These are phyloP conservation scores for Barnardius zonarius DNA, from an alignment of 2,113 vertebrate species.

Conservation along the genomic window DNA sequence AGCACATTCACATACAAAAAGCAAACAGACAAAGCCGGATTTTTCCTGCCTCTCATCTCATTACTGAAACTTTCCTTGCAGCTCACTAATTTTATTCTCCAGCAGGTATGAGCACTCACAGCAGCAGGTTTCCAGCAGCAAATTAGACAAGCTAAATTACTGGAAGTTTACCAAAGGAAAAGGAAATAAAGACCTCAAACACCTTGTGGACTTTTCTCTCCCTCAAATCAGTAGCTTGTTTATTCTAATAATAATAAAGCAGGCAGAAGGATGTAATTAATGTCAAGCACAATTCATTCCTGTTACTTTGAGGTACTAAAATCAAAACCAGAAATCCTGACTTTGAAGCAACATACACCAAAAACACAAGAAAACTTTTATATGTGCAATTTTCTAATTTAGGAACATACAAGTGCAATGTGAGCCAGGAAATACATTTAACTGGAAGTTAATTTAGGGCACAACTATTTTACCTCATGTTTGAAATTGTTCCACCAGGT, in stretches of 20 bases:
- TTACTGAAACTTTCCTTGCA: slow-evolving; percentile 17
- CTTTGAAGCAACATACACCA: slow-evolving; percentile 13
- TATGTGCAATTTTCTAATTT: slow-evolving; percentile 3
- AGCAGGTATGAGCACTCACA: slow-evolving; percentile 9
- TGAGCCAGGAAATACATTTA: slow-evolving; percentile 40
- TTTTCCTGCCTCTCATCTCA: background rate
- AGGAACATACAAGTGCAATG: background rate
- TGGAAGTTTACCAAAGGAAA: slow-evolving; percentile 61
- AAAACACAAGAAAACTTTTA: slow-evolving; percentile 10
- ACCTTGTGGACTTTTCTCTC: slow-evolving; percentile 34
- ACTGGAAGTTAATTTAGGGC: slow-evolving; percentile 27
- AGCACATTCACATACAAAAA: background rate
- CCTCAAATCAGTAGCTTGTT: slow-evolving; percentile 56
- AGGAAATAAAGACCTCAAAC: slow-evolving; percentile 63
- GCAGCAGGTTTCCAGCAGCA: slow-evolving; percentile 50
- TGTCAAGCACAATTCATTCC: slow-evolving; percentile 51
- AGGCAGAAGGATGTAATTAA: slow-evolving; percentile 61
- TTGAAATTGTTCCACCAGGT: slow-evolving; percentile 14
- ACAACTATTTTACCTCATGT: slow-evolving; percentile 18
- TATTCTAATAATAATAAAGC: slow-evolving; percentile 65
- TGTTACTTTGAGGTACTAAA: slow-evolving; percentile 49
- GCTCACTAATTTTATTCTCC: slow-evolving; percentile 3
- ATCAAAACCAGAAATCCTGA: slow-evolving; percentile 55
- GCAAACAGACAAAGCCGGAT: background rate
- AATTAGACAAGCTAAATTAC: slow-evolving; percentile 52